These are phyloP conservation scores for Paedocypris sp. DNA, from an alignment of 2,113 vertebrate species.

Conservation along the genomic window DNA sequence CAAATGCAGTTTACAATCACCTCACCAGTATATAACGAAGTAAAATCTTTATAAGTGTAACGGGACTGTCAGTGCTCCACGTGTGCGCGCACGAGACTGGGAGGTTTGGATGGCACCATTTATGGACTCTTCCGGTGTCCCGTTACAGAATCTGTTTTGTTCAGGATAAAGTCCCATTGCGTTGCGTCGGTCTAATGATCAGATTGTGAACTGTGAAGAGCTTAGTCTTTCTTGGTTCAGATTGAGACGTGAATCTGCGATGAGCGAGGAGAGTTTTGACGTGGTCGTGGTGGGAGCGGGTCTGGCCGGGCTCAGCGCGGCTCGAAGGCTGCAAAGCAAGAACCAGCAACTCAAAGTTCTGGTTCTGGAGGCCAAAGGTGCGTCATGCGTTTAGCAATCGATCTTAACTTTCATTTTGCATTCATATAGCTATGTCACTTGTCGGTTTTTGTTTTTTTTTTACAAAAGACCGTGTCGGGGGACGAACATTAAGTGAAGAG, in stretches of 20 bases:
- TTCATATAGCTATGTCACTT: background rate
- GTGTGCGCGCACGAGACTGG: too few species aligned
- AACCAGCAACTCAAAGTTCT: slow-evolving; percentile 44
- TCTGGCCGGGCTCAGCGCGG: slow-evolving; percentile 56
- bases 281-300: slow-evolving; percentile 60
- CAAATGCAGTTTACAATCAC: too few species aligned
- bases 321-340: slow-evolving; percentile 45
- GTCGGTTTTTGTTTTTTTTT: background rate
- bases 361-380: slow-evolving; percentile 61
- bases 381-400: background rate
- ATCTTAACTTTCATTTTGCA: background rate
- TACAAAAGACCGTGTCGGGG: slow-evolving; percentile 55
- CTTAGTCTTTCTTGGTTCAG: too few species aligned
- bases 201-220: background rate
- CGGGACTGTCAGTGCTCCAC: too few species aligned
- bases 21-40: too few species aligned
- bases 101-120: background rate
- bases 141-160: background rate
- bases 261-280: slow-evolving; percentile 53
- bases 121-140: background rate
- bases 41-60: too few species aligned
- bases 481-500: slow-evolving; percentile 47
- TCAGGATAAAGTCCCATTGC: background rate
- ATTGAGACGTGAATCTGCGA: too few species aligned
- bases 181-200: background rate